These are phyloP conservation scores for Geodia barretti DNA, from an alignment of 37 sponge, comb jelly and placozoan genomes.

Conservation along the genomic window DNA sequence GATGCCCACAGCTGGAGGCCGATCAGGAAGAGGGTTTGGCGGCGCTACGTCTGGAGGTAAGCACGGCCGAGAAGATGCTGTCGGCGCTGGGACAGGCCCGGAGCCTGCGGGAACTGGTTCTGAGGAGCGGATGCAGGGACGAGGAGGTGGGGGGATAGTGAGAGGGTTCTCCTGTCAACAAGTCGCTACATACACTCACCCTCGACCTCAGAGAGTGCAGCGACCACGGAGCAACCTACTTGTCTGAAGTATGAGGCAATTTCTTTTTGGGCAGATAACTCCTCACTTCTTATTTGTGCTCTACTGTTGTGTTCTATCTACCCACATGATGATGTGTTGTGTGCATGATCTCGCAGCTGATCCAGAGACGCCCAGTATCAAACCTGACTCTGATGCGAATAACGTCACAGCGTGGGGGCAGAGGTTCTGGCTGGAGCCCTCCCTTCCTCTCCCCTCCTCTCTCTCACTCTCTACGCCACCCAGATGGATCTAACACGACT, in stretches of 20 bases:
- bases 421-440: slow-evolving; percentile 8
- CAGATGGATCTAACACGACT: slow-evolving; percentile 44
- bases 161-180: background rate
- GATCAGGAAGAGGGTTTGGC: too few species aligned
- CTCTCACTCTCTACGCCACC: slow-evolving; percentile 31
- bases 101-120: background rate
- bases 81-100: background rate
- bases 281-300: too few species aligned
- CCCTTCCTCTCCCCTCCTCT: background rate
- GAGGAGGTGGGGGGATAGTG: background rate
- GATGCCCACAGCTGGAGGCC: too few species aligned
- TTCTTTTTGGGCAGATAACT: too few species aligned
- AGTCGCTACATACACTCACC: slow-evolving; percentile 7
- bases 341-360: slow-evolving; percentile 2
- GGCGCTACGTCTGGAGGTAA: too few species aligned
- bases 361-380: background rate
- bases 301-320: too few species aligned
- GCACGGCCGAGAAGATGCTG: background rate
- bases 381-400: slow-evolving; percentile 18
- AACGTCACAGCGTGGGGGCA: slow-evolving; percentile 24
- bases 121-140: background rate
- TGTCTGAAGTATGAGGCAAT: too few species aligned
- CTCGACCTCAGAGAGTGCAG: slow-evolving; percentile 46
- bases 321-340: too few species aligned
- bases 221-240: slow-evolving; percentile 26